phyloP scores from a whole-genome alignment of 2,888 invertebrate genomes.

The Acrocyrtus sp. region DNA sequence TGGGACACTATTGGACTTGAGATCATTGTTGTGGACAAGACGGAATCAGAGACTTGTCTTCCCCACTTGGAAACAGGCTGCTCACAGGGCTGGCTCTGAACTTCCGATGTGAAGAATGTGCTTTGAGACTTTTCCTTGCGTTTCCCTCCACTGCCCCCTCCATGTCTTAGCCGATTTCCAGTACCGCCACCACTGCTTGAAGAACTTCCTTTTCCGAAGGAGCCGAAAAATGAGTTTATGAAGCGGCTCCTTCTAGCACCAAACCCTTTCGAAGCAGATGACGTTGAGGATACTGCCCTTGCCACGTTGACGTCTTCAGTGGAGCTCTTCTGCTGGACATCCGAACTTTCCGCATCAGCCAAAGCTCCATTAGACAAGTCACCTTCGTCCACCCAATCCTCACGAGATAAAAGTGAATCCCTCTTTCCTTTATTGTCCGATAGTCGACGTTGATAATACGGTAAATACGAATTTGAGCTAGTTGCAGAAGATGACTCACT shows the following conservation, averaged over 20 bases:
- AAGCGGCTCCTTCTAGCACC: slow-evolving; percentile 41
- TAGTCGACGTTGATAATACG: slow-evolving; percentile 18
- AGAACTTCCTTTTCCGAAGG: slow-evolving; percentile 65
- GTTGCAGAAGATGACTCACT: slow-evolving; percentile 60
- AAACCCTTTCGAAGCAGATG: background rate
- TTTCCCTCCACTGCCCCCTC: slow-evolving; percentile 19
- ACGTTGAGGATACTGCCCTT: background rate
- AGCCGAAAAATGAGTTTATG: slow-evolving; percentile 63
- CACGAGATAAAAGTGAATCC: background rate
- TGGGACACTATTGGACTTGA: slow-evolving; percentile 32
- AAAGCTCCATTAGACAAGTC: slow-evolving; percentile 61
- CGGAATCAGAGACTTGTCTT: slow-evolving; percentile 47
- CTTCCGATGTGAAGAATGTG: slow-evolving; percentile 58
- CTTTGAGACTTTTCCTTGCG: slow-evolving; percentile 50
- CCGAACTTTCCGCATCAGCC: slow-evolving; percentile 63
- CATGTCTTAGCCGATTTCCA: no score
- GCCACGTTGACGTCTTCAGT: slow-evolving; percentile 51
- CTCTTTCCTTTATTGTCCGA: slow-evolving; percentile 3
- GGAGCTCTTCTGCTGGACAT: slow-evolving; percentile 54
- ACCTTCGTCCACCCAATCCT: slow-evolving; percentile 59
- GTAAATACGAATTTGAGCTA: slow-evolving; percentile 28
- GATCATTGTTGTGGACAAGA: slow-evolving; percentile 29
- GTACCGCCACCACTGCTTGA: slow-evolving; percentile 39
- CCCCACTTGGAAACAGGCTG: slow-evolving; percentile 2
- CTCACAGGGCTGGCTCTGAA: slow-evolving; percentile 16